A percentile compares a stretch with the other conserved stretches of the same genome.
These are phyloP conservation scores for Microctonus brassicae DNA, from an alignment of 2,888 invertebrate species.

Conservation along the genomic window DNA sequence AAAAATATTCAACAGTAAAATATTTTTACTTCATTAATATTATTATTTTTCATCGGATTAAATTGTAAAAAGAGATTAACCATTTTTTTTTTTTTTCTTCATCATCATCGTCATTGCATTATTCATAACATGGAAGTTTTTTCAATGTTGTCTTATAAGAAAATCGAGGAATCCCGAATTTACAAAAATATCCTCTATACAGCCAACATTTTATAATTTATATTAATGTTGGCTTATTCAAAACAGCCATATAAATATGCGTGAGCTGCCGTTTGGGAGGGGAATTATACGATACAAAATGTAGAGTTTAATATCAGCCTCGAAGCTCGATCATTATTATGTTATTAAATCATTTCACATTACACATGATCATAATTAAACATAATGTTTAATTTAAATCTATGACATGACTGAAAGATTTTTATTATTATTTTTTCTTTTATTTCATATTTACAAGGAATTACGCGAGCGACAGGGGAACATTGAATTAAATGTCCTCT, in stretches of 20 bases:
- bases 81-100: neutral
- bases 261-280: conserved; percentile 27
- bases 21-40: conserved; percentile 21
- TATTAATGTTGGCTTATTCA: conserved; percentile 9
- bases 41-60: neutral
- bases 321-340: conserved; percentile 33
- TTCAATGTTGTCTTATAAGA: conserved; percentile 27
- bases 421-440: neutral
- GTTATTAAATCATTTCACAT: neutral
- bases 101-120: conserved; percentile 4
- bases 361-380: neutral
- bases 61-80: conserved; percentile 39
- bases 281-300: conserved; percentile 31
- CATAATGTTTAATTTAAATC: neutral
- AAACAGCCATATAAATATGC: conserved; percentile 35
- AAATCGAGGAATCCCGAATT: conserved; percentile 38
- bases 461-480: neutral
- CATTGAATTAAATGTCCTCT: neutral
- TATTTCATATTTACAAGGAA: conserved; percentile 7
- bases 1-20: conserved; percentile 39
- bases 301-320: conserved; percentile 35
- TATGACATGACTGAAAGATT: neutral
- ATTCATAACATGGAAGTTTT: conserved; percentile 30
- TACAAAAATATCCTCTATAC: conserved; percentile 39
- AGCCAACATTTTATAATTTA: conserved; percentile 30